Conservation (phyloP, 2,113 vertebrate species). For the Gymnobelideus leadbeateri region DNA sequence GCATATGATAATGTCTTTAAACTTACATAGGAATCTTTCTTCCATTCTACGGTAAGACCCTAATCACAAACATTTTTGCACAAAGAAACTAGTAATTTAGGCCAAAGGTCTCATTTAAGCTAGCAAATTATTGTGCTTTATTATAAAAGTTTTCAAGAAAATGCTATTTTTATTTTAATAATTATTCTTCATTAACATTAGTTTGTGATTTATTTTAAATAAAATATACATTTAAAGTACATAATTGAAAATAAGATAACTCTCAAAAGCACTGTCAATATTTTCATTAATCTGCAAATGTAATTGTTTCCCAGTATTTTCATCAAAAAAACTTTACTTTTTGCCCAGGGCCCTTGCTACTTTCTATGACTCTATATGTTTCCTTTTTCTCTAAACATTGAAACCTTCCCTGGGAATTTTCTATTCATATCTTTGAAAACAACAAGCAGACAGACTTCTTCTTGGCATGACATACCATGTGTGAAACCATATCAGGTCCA, state of each 20-base stretch:
- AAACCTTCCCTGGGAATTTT: constrained; percentile 81
- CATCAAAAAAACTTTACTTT: not conserved
- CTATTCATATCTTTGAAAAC: constrained; percentile 82
- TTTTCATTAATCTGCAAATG: constrained; percentile 50
- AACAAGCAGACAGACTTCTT: constrained; percentile 78
- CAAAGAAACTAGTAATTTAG: not conserved
- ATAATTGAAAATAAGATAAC: constrained; percentile 28
- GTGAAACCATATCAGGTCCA: constrained; percentile 76
- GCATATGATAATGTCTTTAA: not conserved
- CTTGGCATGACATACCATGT: constrained; percentile 81
- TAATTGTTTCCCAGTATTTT: constrained; percentile 53
- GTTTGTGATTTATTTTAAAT: not conserved
- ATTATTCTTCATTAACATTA: not conserved
- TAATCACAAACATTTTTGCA: not conserved
- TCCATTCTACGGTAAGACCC: not conserved
- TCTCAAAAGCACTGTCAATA: not conserved
- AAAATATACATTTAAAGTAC: not conserved
- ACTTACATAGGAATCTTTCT: not conserved
- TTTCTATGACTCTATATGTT: constrained; percentile 44
- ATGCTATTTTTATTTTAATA: not conserved
- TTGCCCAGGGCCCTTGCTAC: constrained; percentile 40
- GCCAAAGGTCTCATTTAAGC: not conserved
- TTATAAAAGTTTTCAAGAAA: not conserved
- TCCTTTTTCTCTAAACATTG: constrained; percentile 75
- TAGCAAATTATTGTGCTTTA: not conserved